phyloP scores from a whole-genome alignment of 2,797 vertebrate species.

The Paguma larvata region DNA sequence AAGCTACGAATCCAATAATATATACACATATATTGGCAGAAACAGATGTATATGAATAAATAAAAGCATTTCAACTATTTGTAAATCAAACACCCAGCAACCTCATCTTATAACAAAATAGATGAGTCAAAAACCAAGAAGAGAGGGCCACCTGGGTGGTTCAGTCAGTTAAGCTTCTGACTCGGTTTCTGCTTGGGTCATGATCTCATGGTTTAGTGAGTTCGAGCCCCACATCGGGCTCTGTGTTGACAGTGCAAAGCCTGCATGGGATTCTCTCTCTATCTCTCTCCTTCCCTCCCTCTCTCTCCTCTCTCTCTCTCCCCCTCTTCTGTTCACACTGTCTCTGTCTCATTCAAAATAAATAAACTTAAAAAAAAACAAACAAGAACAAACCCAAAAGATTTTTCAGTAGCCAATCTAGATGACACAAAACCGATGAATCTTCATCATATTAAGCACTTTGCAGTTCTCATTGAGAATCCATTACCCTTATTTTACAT shows the following conservation, averaged over 20 bases:
- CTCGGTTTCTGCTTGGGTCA: no score
- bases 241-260: no score
- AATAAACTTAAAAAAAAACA: neutral
- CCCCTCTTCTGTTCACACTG: no score
- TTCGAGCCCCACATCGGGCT: no score
- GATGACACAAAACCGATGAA: neutral
- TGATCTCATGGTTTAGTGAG: no score
- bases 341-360: no score
- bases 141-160: neutral
- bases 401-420: neutral
- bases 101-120: neutral
- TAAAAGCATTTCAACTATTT: neutral
- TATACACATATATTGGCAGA: neutral
- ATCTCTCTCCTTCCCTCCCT: no score
- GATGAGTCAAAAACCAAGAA: slow-evolving; percentile 25
- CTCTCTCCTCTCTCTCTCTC: no score
- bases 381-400: neutral
- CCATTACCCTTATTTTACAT: neutral
- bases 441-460: neutral
- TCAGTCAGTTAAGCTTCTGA: no score
- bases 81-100: neutral
- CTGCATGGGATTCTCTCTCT: no score
- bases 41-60: neutral
- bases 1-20: neutral
- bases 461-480: neutral